Percentiles rank a stretch among this genome's conserved stretches.
Evolutionary conservation across 2,888 invertebrate genomes (phyloP).

Genomic region (Eudasyphora cyanicolor): DNA sequence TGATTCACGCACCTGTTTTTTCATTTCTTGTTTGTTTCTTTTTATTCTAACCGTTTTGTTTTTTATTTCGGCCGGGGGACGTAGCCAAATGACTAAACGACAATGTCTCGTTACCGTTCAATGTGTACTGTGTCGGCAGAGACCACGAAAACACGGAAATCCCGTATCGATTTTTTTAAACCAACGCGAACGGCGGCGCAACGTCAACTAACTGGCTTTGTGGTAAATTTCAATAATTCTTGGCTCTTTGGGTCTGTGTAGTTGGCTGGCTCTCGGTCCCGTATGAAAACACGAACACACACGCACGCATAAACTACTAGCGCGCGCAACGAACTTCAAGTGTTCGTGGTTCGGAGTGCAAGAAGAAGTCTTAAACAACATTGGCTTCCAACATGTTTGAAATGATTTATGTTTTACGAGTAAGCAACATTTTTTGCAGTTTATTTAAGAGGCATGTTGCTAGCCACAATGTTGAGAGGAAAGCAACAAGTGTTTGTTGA

Average conservation of each 20-base stretch:
- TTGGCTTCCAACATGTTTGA: not conserved
- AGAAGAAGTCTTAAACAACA: not conserved
- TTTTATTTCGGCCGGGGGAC: not conserved
- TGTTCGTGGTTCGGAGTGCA: constrained; percentile 7
- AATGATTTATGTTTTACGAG: not conserved
- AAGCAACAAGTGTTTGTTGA: constrained; percentile 43
- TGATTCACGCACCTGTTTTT: constrained; percentile 30
- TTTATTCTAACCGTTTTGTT: too few species aligned
- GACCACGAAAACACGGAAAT: not conserved
- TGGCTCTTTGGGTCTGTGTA: constrained; percentile 52
- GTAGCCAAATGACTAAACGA: not conserved
- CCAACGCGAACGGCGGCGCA: constrained; percentile 63
- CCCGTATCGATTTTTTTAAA: constrained; percentile 38
- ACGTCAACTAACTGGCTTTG: constrained; percentile 63
- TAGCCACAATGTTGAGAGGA: not conserved
- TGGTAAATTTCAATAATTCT: constrained; percentile 59
- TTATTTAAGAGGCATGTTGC: constrained; percentile 31
- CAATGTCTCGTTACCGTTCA: not conserved
- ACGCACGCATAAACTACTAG: not conserved
- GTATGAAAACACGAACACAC: too few species aligned
- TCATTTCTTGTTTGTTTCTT: not conserved
- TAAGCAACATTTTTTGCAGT: not conserved
- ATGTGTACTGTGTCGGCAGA: not conserved
- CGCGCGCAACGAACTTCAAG: constrained; percentile 32
- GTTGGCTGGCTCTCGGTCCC: too few species aligned